Evolutionary conservation across 1,140 invertebrate genomes (phyloP), one percentile per base, ranked within the genome.

Genomic region (Homalodisca vitripennis): DNA sequence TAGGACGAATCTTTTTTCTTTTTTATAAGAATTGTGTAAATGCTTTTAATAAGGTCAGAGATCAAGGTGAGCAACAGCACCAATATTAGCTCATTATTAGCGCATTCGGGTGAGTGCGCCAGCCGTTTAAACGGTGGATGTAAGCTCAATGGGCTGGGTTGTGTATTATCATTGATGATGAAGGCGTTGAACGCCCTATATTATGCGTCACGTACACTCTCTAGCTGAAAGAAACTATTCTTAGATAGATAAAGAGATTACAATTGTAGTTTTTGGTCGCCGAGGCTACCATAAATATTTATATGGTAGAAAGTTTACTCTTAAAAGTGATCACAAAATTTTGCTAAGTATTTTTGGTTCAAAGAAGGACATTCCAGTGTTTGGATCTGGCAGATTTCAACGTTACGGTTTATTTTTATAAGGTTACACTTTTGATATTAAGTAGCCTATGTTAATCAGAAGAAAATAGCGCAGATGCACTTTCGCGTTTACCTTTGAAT

Each of bases 271-370:
- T 51, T 82, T 77, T 75, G 81, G 79, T n/a, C 69, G 83, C 51
- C 71, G 76, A 47, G 82, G 81, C 68, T 85, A 85, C 73, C 80
- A 85, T 67, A 73, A 85, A 57, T 86, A 80, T 70, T 64, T 84
- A 12, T 82, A 77, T 68, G 81, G 80, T 14, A 69, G 76, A 12
- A 66, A 76, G 27, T 82, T 84, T 66, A 73, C 70, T 3, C 72
- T 84, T 13, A 53, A 76, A 27, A 84, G 82, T 12, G 83, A 85
- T 71, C 80, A 84, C 69, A 76, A 80, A 68, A 80, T 82, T 0
- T 72, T 85, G 24, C 65, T 78, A 13, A 62, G 47, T 12, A 78
- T 84, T 24, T 79, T 83, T 63, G 57, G 74, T 74, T 12, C 72
- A 74, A 12, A 73, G 75, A 17, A 76, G 72, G 47, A 68, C 71